These are phyloP conservation scores for Melanophora roralis DNA, from an alignment of 2,888 invertebrate species.

Conservation along the genomic window DNA sequence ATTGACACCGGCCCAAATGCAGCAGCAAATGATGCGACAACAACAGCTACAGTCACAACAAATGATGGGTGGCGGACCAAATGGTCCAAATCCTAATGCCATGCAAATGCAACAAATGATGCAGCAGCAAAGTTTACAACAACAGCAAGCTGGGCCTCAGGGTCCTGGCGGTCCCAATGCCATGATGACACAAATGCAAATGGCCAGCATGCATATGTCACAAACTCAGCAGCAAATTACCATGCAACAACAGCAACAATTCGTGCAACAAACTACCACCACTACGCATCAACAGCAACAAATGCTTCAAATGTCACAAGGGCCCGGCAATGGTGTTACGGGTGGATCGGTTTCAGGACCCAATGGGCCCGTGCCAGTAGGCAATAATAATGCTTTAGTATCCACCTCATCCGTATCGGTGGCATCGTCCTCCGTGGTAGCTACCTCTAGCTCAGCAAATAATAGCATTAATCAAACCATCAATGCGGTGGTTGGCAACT, in stretches of 20 bases:
- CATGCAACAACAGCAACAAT: slow-evolving; percentile 76
- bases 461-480: slow-evolving; percentile 76
- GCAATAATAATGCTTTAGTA: slow-evolving; percentile 58
- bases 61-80: slow-evolving; percentile 67
- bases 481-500: slow-evolving; percentile 76
- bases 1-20: slow-evolving; percentile 79
- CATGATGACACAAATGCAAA: slow-evolving; percentile 78
- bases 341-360: slow-evolving; percentile 25
- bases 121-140: slow-evolving; percentile 71
- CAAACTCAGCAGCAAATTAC: slow-evolving; percentile 82
- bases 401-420: slow-evolving; percentile 61
- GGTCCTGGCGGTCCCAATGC: slow-evolving; percentile 60
- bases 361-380: slow-evolving; percentile 45
- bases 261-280: slow-evolving; percentile 73
- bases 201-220: slow-evolving; percentile 84
- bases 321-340: slow-evolving; percentile 38
- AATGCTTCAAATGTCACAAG: slow-evolving; percentile 72
- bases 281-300: slow-evolving; percentile 75
- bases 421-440: slow-evolving; percentile 58
- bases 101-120: slow-evolving; percentile 76
- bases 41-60: slow-evolving; percentile 78
- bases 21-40: slow-evolving; percentile 77
- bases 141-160: slow-evolving; percentile 67
- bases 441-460: slow-evolving; percentile 65
- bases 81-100: slow-evolving; percentile 65